Percentiles rank a stretch among this genome's conserved stretches.
Evolutionary conservation across 2,888 invertebrate genomes (phyloP).

Genomic region (Drosophila meridiana): DNA sequence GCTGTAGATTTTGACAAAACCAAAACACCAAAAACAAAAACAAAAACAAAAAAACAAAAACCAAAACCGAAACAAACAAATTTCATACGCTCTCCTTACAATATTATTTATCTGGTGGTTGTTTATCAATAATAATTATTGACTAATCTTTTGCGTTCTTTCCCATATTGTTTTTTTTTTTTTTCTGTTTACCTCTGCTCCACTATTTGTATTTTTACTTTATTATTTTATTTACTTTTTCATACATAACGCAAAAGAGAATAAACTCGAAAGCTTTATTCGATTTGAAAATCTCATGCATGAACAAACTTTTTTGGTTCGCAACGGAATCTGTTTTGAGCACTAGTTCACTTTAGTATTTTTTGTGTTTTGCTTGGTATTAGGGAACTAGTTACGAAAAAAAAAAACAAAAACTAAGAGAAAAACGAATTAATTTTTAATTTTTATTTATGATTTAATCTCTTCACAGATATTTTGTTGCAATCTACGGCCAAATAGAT

Average conservation of each 20-base stretch:
- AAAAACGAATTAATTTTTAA: constrained; percentile 70
- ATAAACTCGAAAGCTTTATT: constrained; percentile 37
- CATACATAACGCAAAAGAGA: constrained; percentile 48
- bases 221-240: constrained; percentile 37
- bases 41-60: constrained; percentile 15
- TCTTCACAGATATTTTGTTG: constrained; percentile 85
- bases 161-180: constrained; percentile 15
- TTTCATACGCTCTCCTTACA: constrained; percentile 55
- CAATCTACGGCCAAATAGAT: constrained; percentile 85
- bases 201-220: constrained; percentile 38
- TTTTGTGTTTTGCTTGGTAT: constrained; percentile 50
- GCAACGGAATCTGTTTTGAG: constrained; percentile 23
- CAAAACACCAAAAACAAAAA: constrained; percentile 26
- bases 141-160: constrained; percentile 77
- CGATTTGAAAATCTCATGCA: constrained; percentile 38
- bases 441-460: constrained; percentile 83
- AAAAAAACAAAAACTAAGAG: constrained; percentile 35
- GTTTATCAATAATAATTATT: constrained; percentile 59
- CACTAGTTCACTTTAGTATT: constrained; percentile 34
- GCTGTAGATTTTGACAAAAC: constrained; percentile 82
- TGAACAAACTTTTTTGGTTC: constrained; percentile 35
- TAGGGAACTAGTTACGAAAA: constrained; percentile 54
- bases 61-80: constrained; percentile 48
- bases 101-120: constrained; percentile 67
- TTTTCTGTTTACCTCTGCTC: constrained; percentile 50